phyloP scores from a whole-genome alignment of 2,888 invertebrate genomes.

The Geophilus truncorum region DNA sequence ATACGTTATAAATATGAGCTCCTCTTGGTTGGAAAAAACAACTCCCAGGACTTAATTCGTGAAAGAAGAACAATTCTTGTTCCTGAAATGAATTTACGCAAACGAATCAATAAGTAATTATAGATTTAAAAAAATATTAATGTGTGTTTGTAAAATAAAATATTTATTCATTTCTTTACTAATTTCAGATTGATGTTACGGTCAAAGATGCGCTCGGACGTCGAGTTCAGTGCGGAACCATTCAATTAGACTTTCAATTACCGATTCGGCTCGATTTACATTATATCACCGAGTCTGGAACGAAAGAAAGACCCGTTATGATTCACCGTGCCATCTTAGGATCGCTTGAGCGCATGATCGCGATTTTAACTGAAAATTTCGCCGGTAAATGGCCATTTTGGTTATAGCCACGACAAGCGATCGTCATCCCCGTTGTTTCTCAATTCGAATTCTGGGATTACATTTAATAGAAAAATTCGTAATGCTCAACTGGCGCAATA shows the following conservation, averaged over 20 bases:
- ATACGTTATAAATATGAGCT: slow-evolving; percentile 90
- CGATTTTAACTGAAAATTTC: slow-evolving; percentile 92
- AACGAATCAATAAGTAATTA: no score
- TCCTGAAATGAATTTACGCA: no score
- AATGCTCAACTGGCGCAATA: slow-evolving; percentile 97
- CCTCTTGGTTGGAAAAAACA: slow-evolving; percentile 98
- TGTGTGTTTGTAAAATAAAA: no score
- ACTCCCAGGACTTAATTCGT: slow-evolving; percentile 94
- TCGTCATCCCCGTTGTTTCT: slow-evolving; percentile 85
- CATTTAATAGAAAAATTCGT: slow-evolving; percentile 96
- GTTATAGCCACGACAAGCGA: slow-evolving; percentile 90
- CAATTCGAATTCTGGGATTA: slow-evolving; percentile 73
- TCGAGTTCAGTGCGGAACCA: slow-evolving; percentile 92
- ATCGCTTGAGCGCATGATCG: slow-evolving; percentile 96
- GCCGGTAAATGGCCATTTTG: slow-evolving; percentile 94
- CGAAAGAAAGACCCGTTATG: slow-evolving; percentile 90
- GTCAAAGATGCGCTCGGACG: slow-evolving; percentile 52
- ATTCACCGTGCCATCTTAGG: slow-evolving; percentile 96
- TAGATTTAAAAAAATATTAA: no score
- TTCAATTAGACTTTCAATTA: slow-evolving; percentile 96
- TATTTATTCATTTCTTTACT: background rate
- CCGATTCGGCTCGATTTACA: slow-evolving; percentile 83
- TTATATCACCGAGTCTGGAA: slow-evolving; percentile 76
- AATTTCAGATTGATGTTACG: background rate
- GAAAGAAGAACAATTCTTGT: slow-evolving; percentile 98